phyloP scores from a whole-genome alignment of 2,888 invertebrate genomes.

The Drosophila mimetica region DNA sequence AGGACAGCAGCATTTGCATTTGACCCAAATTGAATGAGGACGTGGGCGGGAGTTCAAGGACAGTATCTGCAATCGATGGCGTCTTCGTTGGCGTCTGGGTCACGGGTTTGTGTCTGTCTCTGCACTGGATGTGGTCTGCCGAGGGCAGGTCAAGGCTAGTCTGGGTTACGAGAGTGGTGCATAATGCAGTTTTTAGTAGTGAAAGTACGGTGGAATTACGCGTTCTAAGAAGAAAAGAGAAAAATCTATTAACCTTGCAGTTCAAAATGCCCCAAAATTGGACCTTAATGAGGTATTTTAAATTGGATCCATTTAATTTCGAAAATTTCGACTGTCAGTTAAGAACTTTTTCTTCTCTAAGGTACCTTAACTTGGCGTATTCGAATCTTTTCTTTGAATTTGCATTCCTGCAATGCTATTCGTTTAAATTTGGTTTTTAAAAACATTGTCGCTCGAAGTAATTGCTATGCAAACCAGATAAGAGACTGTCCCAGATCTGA shows the following conservation, averaged over 20 bases:
- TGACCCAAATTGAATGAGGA: constrained; percentile 38
- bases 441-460: background rate
- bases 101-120: constrained; percentile 9
- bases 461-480: constrained; percentile 5
- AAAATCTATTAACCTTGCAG: no score
- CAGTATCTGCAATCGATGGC: constrained; percentile 34
- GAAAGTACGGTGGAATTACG: background rate
- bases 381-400: background rate
- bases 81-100: constrained; percentile 21
- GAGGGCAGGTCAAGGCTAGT: constrained; percentile 20
- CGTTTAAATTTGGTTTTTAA: background rate
- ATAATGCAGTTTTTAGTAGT: background rate
- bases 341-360: no score
- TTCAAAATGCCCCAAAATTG: no score
- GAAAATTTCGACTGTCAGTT: no score
- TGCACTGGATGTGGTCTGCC: constrained; percentile 4
- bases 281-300: no score
- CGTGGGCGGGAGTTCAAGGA: constrained; percentile 38
- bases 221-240: no score
- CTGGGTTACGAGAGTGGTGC: background rate
- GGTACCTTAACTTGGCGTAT: background rate
- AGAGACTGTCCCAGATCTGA: constrained; percentile 1
- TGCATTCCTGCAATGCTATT: constrained; percentile 2
- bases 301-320: background rate
- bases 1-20: constrained; percentile 41